These are phyloP conservation scores for Oreocharis arfaki DNA, from an alignment of 2,113 vertebrate species.

Conservation along the genomic window DNA sequence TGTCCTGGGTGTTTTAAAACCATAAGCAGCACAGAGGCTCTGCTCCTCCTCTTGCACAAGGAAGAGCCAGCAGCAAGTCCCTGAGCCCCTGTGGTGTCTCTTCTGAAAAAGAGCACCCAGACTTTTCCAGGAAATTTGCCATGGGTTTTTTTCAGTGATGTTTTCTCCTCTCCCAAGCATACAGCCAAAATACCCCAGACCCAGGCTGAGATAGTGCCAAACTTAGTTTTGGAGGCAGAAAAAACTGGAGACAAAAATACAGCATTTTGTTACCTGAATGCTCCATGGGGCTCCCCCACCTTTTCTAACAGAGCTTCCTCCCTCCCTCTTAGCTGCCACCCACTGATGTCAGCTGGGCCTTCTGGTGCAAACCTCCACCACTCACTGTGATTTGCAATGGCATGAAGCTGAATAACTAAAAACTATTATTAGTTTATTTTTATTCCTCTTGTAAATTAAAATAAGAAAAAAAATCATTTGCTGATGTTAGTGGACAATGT, in stretches of 20 bases:
- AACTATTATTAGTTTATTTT: not conserved
- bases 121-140: not conserved
- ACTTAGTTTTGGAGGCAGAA: not conserved
- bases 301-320: not conserved
- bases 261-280: not conserved
- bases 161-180: not conserved
- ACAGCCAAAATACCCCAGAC: not conserved
- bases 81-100: not conserved
- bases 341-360: not conserved
- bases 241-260: not conserved
- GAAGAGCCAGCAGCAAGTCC: not conserved
- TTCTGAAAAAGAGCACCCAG: not conserved
- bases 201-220: not conserved
- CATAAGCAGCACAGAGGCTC: not conserved
- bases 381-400: not conserved
- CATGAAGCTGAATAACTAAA: not conserved
- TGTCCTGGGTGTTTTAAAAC: not conserved
- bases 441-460: not conserved
- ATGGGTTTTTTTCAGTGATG: not conserved
- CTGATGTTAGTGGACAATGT: not conserved
- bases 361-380: not conserved
- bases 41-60: not conserved
- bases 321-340: not conserved
- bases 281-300: not conserved
- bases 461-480: not conserved